A percentile compares a stretch with the other conserved stretches of the same genome.
These are phyloP conservation scores for Alsophila aescularia DNA, from an alignment of 2,888 invertebrate genomes.

Conservation along the genomic window DNA sequence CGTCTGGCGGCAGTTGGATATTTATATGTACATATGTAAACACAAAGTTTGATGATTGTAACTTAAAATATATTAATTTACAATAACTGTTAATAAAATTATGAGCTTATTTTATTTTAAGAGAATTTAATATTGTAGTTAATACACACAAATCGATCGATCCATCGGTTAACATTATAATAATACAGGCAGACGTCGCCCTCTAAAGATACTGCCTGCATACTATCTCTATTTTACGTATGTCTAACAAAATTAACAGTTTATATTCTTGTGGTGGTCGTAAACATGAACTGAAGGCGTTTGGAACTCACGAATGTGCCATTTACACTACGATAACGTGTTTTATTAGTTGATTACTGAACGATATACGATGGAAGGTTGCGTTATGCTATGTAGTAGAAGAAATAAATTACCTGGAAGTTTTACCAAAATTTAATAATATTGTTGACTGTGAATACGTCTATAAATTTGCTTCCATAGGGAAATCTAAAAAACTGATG, in stretches of 20 bases:
- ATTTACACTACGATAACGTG: conserved; percentile 44
- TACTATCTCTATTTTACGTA: conserved; percentile 34
- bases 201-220: conserved; percentile 7
- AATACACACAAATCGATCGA: conserved; percentile 1
- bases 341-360: conserved; percentile 43
- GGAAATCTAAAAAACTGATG: too few relatives aligned
- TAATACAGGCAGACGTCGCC: conserved; percentile 1
- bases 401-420: not conserved
- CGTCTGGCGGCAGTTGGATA: too few relatives aligned
- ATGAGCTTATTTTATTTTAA: too few relatives aligned
- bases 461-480: too few relatives aligned
- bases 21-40: too few relatives aligned
- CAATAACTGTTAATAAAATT: too few relatives aligned
- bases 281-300: conserved; percentile 27
- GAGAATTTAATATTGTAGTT: not conserved
- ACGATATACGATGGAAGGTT: conserved; percentile 7
- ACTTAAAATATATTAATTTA: too few relatives aligned
- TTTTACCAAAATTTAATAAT: too few relatives aligned
- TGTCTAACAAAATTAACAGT: conserved; percentile 24
- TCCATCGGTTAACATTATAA: conserved; percentile 2
- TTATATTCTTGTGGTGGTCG: conserved; percentile 18
- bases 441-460: too few relatives aligned
- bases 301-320: conserved; percentile 37
- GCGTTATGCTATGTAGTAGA: not conserved
- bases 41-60: too few relatives aligned